Percentiles rank a stretch among this genome's conserved stretches.
These are phyloP conservation scores for Helicoverpa armigera DNA, from an alignment of 1,140 invertebrate species.

Conservation along the genomic window DNA sequence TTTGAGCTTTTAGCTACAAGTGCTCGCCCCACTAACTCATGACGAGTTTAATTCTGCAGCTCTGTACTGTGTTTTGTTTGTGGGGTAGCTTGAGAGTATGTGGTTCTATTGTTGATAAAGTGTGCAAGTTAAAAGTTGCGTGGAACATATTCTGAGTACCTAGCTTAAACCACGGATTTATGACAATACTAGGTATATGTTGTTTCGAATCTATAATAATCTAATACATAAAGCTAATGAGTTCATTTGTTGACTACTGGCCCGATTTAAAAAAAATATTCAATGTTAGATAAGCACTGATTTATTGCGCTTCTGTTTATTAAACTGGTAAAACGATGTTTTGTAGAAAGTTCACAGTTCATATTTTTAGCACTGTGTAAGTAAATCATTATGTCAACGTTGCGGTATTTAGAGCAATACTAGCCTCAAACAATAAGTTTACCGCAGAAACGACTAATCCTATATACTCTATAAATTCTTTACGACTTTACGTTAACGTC, in stretches of 20 bases:
- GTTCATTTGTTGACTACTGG: too few relatives aligned
- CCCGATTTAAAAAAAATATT: too few relatives aligned
- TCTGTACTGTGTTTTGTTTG: neutral
- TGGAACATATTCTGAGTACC: too few relatives aligned
- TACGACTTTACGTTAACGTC: too few relatives aligned
- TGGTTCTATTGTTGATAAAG: neutral
- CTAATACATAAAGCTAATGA: neutral
- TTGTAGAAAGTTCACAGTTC: neutral
- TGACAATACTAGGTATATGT: too few relatives aligned
- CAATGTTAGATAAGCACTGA: too few relatives aligned
- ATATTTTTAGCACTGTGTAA: neutral
- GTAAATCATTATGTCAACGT: constrained; percentile 16
- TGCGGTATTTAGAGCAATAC: neutral
- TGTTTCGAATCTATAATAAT: neutral
- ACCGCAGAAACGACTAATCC: neutral
- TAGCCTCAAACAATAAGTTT: neutral
- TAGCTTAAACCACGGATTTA: too few relatives aligned
- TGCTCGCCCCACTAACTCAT: constrained; percentile 64
- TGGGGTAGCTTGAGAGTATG: neutral
- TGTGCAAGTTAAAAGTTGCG: neutral
- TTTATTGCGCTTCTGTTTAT: too few relatives aligned
- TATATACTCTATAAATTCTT: too few relatives aligned
- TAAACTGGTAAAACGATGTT: too few relatives aligned
- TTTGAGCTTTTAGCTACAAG: constrained; percentile 77
- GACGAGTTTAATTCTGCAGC: constrained; percentile 27